Evolutionary conservation across 2,113 vertebrate species (phyloP).

Genomic region (Alectura lathami): DNA sequence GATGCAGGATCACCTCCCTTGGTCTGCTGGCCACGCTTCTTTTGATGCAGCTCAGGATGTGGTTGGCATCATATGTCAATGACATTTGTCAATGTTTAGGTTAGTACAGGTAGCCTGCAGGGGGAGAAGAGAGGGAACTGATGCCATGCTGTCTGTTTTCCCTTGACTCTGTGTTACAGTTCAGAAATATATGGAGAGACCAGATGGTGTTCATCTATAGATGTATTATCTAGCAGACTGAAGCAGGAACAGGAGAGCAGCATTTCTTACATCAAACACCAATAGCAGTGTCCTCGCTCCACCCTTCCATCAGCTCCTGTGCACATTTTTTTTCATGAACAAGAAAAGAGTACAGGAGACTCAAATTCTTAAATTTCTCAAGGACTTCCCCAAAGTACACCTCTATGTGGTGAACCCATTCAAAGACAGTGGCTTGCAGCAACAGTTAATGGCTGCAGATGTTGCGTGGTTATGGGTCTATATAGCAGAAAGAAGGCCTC

Average conservation of each 20-base stretch:
- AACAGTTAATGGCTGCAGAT: neutral
- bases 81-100: rapidly evolving
- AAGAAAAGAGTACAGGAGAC: neutral
- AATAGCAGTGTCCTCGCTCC: neutral
- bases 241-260: neutral
- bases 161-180: neutral
- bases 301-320: neutral
- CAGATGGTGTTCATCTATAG: neutral
- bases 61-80: too few relatives aligned
- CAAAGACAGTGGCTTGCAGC: neutral
- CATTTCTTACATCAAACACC: neutral
- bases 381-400: neutral
- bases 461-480: neutral
- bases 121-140: neutral
- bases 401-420: neutral
- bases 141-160: neutral
- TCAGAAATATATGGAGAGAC: neutral
- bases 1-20: too few relatives aligned
- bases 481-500: neutral
- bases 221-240: rapidly evolving
- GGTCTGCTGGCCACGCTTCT: too few relatives aligned
- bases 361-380: neutral
- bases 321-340: neutral
- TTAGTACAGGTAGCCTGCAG: neutral
- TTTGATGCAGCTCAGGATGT: too few relatives aligned